These are phyloP conservation scores for Sylvia borin DNA, from an alignment of 2,797 vertebrate species.

Conservation along the genomic window DNA sequence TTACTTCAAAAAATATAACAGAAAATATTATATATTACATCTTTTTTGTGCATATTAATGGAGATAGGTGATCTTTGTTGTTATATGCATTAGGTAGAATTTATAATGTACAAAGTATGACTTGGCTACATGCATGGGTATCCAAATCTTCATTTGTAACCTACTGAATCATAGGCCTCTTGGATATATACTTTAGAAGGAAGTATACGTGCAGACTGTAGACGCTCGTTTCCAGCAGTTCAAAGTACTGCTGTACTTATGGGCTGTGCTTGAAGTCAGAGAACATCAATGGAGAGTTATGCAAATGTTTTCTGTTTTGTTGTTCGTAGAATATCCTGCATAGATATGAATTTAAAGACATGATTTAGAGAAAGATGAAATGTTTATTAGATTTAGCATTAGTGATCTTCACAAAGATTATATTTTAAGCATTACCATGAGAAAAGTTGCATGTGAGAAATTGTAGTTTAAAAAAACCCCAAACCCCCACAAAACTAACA, in stretches of 20 bases:
- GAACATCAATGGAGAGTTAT: neutral
- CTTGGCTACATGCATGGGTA: neutral
- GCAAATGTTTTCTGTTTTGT: neutral
- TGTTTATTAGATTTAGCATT: neutral
- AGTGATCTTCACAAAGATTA: neutral
- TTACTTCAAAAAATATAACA: neutral
- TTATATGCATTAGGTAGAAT: neutral
- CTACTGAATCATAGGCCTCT: neutral
- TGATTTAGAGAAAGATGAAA: neutral
- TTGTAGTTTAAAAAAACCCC: neutral
- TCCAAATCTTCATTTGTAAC: neutral
- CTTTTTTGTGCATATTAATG: neutral
- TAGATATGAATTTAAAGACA: neutral
- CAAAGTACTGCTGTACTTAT: neutral
- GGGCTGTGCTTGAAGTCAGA: neutral
- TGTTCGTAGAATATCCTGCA: neutral
- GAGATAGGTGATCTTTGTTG: neutral
- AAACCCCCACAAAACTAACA: neutral
- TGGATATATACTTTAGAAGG: neutral
- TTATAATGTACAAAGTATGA: neutral
- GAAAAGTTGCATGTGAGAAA: neutral
- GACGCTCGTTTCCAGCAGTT: neutral
- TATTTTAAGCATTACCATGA: neutral
- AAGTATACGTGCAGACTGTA: neutral
- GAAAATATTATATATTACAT: rapidly evolving